Conservation (phyloP, 2,888 invertebrate genomes). For the Ptychoptera contaminata region DNA sequence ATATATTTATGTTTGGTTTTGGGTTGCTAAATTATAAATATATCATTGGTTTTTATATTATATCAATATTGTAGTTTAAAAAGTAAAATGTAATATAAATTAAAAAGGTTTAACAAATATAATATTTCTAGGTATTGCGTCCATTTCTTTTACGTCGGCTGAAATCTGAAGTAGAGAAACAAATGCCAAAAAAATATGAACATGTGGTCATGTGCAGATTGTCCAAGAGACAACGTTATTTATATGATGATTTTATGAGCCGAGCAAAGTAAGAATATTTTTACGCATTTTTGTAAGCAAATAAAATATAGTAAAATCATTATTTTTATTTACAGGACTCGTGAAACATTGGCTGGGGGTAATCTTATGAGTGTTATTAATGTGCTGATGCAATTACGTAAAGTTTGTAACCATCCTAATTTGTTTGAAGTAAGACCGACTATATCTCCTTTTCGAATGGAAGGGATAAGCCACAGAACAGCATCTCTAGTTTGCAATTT, state of each 20-base stretch:
- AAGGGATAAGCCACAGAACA: conserved; percentile 50
- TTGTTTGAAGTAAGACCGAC: conserved; percentile 94
- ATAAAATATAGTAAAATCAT: too few relatives aligned
- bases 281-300: conserved; percentile 8
- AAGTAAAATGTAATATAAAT: too few relatives aligned
- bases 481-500: conserved; percentile 57
- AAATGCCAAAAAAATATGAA: conserved; percentile 93
- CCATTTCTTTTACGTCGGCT: conserved; percentile 85
- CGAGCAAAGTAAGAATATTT: conserved; percentile 72
- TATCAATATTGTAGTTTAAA: too few relatives aligned
- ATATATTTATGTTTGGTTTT: too few relatives aligned
- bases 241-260: conserved; percentile 99
- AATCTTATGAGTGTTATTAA: conserved; percentile 92
- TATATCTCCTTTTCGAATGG: conserved; percentile 82
- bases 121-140: conserved; percentile 54
- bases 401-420: conserved; percentile 97
- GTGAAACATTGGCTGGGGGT: conserved; percentile 81
- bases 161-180: conserved; percentile 91
- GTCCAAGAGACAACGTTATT: conserved; percentile 87
- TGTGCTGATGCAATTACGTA: conserved; percentile 90
- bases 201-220: conserved; percentile 86
- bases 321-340: conserved; percentile 48
- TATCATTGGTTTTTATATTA: too few relatives aligned
- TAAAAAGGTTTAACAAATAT: conserved; percentile 17
- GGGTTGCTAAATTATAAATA: too few relatives aligned